Evolutionary conservation across 2,113 vertebrate species (phyloP).

Genomic region (Oplegnathus fasciatus): DNA sequence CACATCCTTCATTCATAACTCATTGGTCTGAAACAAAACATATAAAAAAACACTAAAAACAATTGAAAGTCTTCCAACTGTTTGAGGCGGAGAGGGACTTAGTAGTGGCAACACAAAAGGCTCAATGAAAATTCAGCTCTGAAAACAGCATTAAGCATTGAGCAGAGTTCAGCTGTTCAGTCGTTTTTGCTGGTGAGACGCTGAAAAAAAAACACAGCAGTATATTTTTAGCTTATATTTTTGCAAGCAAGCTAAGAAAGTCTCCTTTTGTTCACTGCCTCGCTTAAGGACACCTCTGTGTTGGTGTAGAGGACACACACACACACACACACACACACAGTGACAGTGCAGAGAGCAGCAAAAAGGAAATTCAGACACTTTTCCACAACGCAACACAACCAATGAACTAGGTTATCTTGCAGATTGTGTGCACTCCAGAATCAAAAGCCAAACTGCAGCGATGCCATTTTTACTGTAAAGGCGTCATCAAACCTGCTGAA

Average conservation of each 20-base stretch:
- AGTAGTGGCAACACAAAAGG: constrained; percentile 17
- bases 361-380: not conserved
- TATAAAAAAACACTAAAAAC: constrained; percentile 4
- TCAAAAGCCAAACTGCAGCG: not conserved
- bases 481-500: not conserved
- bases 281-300: constrained; percentile 20
- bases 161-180: constrained; percentile 22
- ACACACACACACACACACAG: constrained; percentile 21
- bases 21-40: constrained; percentile 45
- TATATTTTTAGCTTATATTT: constrained; percentile 47
- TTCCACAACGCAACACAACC: not conserved
- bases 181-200: not conserved
- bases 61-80: constrained; percentile 26
- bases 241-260: constrained; percentile 20
- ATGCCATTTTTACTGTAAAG: not conserved
- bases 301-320: constrained; percentile 32
- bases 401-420: not conserved
- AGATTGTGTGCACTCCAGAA: not conserved
- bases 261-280: constrained; percentile 31
- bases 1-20: constrained; percentile 54
- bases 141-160: constrained; percentile 5
- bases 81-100: not conserved
- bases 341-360: not conserved
- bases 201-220: not conserved
- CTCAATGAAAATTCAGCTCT: constrained; percentile 12